These are phyloP conservation scores for Danio tinwini DNA, from an alignment of 2,797 vertebrate genomes.

Conservation along the genomic window DNA sequence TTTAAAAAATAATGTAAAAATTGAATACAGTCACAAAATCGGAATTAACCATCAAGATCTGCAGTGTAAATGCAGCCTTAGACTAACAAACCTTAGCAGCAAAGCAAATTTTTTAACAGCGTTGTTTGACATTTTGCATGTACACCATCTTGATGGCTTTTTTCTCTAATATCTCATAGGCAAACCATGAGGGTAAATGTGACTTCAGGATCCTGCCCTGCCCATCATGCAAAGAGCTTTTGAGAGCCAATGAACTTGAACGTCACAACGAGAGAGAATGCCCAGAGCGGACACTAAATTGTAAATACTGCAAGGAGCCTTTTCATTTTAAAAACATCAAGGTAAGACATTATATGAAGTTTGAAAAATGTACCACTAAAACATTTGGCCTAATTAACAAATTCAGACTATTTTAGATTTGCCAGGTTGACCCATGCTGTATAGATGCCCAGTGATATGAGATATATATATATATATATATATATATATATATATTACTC, in stretches of 20 bases:
- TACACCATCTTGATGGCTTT: neutral
- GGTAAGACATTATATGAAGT: constrained; percentile 74
- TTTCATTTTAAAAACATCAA: constrained; percentile 82
- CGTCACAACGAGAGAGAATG: constrained; percentile 86
- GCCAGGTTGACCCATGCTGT: no score
- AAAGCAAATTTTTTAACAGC: neutral
- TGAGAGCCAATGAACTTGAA: constrained; percentile 83
- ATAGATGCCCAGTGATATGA: no score
- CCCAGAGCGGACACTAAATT: constrained; percentile 84
- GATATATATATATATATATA: no score
- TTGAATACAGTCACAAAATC: no score
- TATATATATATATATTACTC: no score
- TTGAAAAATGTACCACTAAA: no score
- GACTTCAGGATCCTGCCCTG: constrained; percentile 84
- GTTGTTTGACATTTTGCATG: neutral
- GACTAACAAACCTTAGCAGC: neutral
- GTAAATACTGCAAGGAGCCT: constrained; percentile 84
- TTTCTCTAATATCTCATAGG: constrained; percentile 62
- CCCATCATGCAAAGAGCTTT: constrained; percentile 83
- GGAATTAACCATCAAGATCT: no score
- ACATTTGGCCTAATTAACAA: no score
- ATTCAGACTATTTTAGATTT: no score
- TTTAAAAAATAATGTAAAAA: no score
- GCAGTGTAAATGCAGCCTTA: no score
- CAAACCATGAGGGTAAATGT: constrained; percentile 81